Evolutionary conservation across 2,797 vertebrate species (phyloP).

Genomic region (Acrossocheilus fasciatus): DNA sequence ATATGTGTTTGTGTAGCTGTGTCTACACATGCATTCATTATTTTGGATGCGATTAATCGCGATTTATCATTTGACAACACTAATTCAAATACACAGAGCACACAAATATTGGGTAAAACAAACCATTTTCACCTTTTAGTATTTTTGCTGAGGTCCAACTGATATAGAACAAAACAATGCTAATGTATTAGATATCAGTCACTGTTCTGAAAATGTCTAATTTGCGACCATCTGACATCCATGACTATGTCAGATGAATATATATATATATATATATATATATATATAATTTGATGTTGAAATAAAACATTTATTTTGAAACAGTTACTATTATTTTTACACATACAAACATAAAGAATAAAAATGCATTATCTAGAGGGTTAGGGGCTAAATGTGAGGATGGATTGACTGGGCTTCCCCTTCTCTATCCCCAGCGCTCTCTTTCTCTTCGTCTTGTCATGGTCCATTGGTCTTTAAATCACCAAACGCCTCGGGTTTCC

Average conservation of each 20-base stretch:
- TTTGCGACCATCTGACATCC: neutral
- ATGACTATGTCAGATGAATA: neutral
- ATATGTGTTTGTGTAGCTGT: no score
- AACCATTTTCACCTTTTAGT: no score
- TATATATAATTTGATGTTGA: neutral
- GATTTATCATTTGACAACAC: no score
- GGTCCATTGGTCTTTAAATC: slow-evolving; percentile 52
- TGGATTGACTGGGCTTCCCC: slow-evolving; percentile 34
- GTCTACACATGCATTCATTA: no score
- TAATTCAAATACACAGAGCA: no score
- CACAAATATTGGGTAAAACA: no score
- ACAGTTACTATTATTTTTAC: neutral
- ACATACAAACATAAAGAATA: neutral
- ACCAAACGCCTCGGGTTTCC: slow-evolving; percentile 44
- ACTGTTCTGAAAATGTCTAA: neutral
- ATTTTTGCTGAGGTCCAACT: neutral
- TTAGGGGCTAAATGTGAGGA: neutral
- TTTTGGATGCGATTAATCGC: no score
- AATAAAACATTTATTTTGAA: neutral
- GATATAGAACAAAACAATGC: neutral
- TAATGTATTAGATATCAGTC: neutral
- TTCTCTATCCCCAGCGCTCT: slow-evolving; percentile 14
- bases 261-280: no score
- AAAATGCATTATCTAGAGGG: neutral
- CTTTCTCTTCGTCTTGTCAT: slow-evolving; percentile 23